Evolutionary conservation across 1,140 invertebrate genomes (phyloP), one percentile per base, ranked within the genome.

Genomic region (Spodoptera litura): DNA sequence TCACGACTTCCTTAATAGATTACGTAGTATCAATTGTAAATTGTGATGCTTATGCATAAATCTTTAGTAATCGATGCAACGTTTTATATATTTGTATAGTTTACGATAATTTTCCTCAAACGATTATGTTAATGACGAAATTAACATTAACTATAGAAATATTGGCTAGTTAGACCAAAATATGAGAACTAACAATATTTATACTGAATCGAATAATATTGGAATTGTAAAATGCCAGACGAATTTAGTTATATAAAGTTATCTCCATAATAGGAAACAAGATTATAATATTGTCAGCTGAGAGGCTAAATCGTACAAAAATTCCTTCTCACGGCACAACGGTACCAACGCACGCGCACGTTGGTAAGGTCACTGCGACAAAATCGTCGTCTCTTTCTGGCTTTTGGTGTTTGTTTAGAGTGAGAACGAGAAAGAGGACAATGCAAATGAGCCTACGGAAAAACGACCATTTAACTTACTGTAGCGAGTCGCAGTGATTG

Each of bases 241-340:
- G 1, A 66, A 66, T 76, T 55, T 66, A 10, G 13, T 76, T 76
- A 66, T 61, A 49, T 76, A 76, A 76, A 76, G n/a, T 27, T 49
- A 76, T 76, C 31, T 76, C 56, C 49, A 64, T 76, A 78, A 81
- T 78, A 83, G 70, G 73, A 87, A 83, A 82, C 74, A 56, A 76
- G 78, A 83, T 83, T 80, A 88, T 80, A 83, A 82, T 85, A 83
- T 73, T 59, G 84, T 79, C 81, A 87, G 81, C 84, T 84, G 83
- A 84, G 80, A 73, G 73, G 70, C 70, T 77, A 83, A 85, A 85
- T 78, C 84, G 77, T 78, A 84, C 83, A 90, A 88, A 88, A 91
- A 90, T 91, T 87, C 84, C 85, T 88, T 89, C 88, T 89, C 86
- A 88, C 88, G 87, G 79, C 87, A 76, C 88, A 89, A 92, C 88